Evolutionary conservation across 2,888 invertebrate genomes (phyloP), one percentile per base, ranked within the genome.

Genomic region (Merodon equestris): DNA sequence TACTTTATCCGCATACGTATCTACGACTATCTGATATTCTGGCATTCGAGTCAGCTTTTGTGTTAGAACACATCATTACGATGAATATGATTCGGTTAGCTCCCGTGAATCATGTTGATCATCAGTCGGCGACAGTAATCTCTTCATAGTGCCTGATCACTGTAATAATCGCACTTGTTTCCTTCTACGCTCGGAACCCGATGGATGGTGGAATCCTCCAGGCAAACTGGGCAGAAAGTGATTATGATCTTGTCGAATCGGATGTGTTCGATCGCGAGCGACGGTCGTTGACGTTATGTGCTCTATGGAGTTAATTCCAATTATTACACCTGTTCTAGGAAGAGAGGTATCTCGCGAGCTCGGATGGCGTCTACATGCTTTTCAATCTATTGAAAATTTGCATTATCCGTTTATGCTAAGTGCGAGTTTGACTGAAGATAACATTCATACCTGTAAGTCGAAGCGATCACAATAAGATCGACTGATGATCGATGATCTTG

Each of bases 241-340:
- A 79, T 79, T 79, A 73, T 68, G 63, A 79, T 73, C 73, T 73
- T 47, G 57, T 51, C 45, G 66, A 68, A 27, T 61, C 50, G 67
- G 40, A 18, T 50, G 47, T 27, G 7, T 27, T 27, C 27, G 27
- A 27, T 27, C 2, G 7, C 7, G 27, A 27, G 2, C 51, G 17
- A 10, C 27, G 10, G 17, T 58, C 44, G 40, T 44, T 57, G 50
- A 45, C 54, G 27, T 42, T 40, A 84, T 83, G 85, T 84, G 85
- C 85, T 84, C 84, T 84, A 84, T 15, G 38, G 83, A 82, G 84
- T 48, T 84, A 83, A 85, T 85, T 87, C 85, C 87, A 87, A 87
- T 87, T 87, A 87, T 87, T 87, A 87, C 87, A 87, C 87, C 87
- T 87, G 87, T 84, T 50, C 81, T 66, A 75, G 81, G 66, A 70